These are phyloP conservation scores for Oscheius sp. DNA, from an alignment of 2,888 invertebrate genomes.

Conservation along the genomic window DNA sequence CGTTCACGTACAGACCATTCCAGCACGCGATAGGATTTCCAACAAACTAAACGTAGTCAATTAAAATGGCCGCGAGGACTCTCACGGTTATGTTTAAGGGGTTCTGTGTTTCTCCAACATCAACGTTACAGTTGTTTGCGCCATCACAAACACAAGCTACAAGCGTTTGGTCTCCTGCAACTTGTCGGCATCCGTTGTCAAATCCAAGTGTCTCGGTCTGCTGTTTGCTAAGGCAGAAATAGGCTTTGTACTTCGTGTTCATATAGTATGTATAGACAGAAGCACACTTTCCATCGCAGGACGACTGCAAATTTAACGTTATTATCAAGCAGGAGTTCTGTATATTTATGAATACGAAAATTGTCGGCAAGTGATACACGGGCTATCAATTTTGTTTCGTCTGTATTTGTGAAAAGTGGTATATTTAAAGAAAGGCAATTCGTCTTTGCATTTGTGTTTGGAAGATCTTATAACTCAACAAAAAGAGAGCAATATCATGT, in stretches of 20 bases:
- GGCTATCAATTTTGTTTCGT: too few species aligned
- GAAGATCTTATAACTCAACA: too few species aligned
- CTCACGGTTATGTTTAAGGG: neutral
- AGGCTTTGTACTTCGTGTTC: slow-evolving; percentile 46
- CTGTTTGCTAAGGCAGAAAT: slow-evolving; percentile 50
- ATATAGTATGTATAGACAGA: slow-evolving; percentile 43
- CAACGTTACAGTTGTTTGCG: slow-evolving; percentile 50
- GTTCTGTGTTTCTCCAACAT: slow-evolving; percentile 13
- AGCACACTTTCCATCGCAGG: slow-evolving; percentile 56
- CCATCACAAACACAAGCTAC: slow-evolving; percentile 50
- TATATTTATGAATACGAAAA: too few species aligned
- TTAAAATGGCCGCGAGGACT: too few species aligned
- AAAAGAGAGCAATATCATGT: too few species aligned
- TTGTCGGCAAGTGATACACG: too few species aligned
- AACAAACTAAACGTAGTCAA: slow-evolving; percentile 21
- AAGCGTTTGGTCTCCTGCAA: slow-evolving; percentile 45
- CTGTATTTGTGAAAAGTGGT: too few species aligned
- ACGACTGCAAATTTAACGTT: slow-evolving; percentile 24
- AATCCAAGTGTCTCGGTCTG: slow-evolving; percentile 47
- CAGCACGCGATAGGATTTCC: slow-evolving; percentile 56
- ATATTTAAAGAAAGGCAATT: too few species aligned
- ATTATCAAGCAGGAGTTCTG: too few species aligned
- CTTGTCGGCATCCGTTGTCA: slow-evolving; percentile 44
- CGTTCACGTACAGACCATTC: slow-evolving; percentile 52
- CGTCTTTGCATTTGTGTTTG: too few species aligned